Evolutionary conservation across 2,888 invertebrate genomes (phyloP).

Genomic region (Chloromyia formosa): DNA sequence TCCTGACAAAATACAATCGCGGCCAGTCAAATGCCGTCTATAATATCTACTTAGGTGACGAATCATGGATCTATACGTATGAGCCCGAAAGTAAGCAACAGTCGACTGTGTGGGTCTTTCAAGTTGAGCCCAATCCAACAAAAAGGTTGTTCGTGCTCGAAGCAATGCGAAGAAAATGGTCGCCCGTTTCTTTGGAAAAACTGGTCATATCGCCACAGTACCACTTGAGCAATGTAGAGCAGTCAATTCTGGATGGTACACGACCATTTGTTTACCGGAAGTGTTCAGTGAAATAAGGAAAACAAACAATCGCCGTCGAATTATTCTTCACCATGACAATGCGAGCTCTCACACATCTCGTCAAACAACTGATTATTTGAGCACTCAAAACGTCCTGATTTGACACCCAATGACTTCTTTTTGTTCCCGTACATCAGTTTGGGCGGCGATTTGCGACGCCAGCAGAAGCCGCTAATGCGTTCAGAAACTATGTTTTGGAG

Average conservation of each 20-base stretch:
- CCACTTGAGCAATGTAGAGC: slow-evolving; percentile 47
- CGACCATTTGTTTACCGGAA: slow-evolving; percentile 45
- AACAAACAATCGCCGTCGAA: slow-evolving; percentile 44
- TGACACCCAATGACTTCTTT: background rate
- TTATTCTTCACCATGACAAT: slow-evolving; percentile 48
- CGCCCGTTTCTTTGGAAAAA: slow-evolving; percentile 45
- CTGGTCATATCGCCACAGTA: slow-evolving; percentile 22
- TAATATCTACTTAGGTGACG: slow-evolving; percentile 20
- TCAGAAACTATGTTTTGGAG: no score
- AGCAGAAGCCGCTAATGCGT: no score
- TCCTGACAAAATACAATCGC: slow-evolving; percentile 25
- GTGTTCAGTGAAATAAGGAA: slow-evolving; percentile 49
- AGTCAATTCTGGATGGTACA: slow-evolving; percentile 49
- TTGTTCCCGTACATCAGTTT: background rate
- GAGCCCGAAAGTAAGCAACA: slow-evolving; percentile 44
- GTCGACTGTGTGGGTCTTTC: slow-evolving; percentile 46
- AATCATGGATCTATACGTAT: slow-evolving; percentile 43
- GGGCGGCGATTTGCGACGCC: background rate
- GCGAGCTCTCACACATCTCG: slow-evolving; percentile 40
- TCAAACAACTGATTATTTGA: background rate
- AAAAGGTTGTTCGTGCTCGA: slow-evolving; percentile 48
- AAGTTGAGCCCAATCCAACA: slow-evolving; percentile 47
- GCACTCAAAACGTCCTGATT: background rate
- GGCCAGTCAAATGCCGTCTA: background rate
- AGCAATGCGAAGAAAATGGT: slow-evolving; percentile 49